Evolutionary conservation across 1,140 invertebrate genomes (phyloP).

Genomic region (Drosophila sp.): DNA sequence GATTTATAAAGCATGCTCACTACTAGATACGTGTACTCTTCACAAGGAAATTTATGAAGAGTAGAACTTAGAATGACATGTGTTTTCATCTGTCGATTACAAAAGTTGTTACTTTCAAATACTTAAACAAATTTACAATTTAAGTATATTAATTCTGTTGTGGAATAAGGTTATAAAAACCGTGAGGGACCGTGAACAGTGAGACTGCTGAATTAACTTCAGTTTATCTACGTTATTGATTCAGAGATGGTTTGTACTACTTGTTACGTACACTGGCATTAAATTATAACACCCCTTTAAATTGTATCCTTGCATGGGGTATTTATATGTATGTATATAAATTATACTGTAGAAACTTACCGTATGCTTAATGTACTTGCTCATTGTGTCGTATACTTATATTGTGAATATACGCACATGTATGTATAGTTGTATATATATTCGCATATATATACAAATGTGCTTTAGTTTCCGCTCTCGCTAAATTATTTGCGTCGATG

Average conservation of each 20-base stretch:
- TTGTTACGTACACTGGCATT: no score
- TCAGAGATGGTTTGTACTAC: no score
- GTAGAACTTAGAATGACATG: no score
- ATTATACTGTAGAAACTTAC: not conserved
- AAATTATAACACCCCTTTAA: not conserved
- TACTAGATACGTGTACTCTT: no score
- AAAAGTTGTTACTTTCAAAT: no score
- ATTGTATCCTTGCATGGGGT: not conserved
- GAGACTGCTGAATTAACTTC: no score
- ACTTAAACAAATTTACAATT: no score
- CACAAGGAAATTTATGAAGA: no score
- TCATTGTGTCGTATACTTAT: slow-evolving; percentile 1
- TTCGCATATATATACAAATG: slow-evolving; percentile 18
- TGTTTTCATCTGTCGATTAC: no score
- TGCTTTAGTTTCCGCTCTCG: slow-evolving; percentile 22
- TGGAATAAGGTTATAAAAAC: no score
- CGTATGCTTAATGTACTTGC: slow-evolving; percentile 19
- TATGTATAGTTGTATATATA: not conserved
- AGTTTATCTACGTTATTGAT: not conserved
- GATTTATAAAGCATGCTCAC: not conserved
- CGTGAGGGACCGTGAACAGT: no score
- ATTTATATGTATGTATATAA: not conserved
- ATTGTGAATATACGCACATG: not conserved
- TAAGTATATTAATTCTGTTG: no score
- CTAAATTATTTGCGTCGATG: slow-evolving; percentile 32